Percentiles rank a stretch among this genome's conserved stretches.
phyloP scores from a whole-genome alignment of 2,113 vertebrate species.

The Mola mola region DNA sequence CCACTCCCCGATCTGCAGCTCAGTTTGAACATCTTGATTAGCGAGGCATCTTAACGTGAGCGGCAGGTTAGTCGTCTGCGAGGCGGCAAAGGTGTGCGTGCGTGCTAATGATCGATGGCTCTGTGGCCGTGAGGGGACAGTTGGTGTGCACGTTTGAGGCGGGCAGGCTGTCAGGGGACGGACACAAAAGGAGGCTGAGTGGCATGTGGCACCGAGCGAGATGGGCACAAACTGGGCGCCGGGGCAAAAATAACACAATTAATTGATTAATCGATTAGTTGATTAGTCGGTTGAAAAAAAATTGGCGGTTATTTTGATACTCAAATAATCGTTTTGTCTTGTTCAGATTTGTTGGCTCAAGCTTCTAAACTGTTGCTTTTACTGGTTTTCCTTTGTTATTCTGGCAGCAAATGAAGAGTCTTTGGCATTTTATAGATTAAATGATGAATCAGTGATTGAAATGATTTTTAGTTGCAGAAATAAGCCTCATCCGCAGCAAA shows the following conservation, averaged over 20 bases:
- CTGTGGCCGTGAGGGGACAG: constrained; percentile 61
- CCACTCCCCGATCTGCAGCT: constrained; percentile 25
- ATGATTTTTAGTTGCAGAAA: too few species aligned
- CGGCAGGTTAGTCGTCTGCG: constrained; percentile 29
- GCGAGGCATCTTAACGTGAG: constrained; percentile 29
- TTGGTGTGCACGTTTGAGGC: constrained; percentile 50
- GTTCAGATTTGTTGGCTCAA: too few species aligned
- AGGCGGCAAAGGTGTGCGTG: constrained; percentile 52
- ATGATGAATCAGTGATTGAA: too few species aligned
- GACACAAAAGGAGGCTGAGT: constrained; percentile 88
- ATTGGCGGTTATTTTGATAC: too few species aligned
- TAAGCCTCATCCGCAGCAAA: too few species aligned
- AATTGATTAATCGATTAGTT: too few species aligned
- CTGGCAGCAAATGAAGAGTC: too few species aligned
- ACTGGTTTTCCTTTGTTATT: too few species aligned
- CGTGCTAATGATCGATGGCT: constrained; percentile 59
- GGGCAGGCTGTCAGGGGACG: constrained; percentile 89
- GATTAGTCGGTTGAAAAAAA: too few species aligned
- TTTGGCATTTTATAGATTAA: too few species aligned
- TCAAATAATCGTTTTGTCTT: too few species aligned
- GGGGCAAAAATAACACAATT: constrained; percentile 10
- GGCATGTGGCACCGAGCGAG: constrained; percentile 87
- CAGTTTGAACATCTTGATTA: constrained; percentile 67
- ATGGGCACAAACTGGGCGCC: constrained; percentile 64
- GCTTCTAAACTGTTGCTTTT: too few species aligned